Percentiles rank a stretch among this genome's conserved stretches.
These are phyloP conservation scores for Alloplasta piceator DNA, from an alignment of 2,888 invertebrate genomes.

Conservation along the genomic window DNA sequence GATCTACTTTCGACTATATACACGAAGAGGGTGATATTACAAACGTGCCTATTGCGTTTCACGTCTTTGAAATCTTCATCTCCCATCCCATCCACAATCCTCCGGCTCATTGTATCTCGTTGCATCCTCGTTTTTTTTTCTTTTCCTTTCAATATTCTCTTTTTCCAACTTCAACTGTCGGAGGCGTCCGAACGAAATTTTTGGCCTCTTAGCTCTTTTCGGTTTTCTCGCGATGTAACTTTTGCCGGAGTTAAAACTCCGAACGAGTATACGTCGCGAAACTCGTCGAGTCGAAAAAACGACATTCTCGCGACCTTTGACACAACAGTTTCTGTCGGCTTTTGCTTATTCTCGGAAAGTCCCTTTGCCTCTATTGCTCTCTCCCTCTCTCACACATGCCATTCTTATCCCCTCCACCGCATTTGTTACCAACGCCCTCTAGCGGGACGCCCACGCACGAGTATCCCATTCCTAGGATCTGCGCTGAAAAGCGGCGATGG, in stretches of 20 bases:
- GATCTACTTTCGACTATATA: constrained; percentile 54
- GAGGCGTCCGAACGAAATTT: background rate
- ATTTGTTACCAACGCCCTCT: constrained; percentile 30
- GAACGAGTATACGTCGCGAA: constrained; percentile 9
- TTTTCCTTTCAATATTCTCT: background rate
- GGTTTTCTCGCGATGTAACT: background rate
- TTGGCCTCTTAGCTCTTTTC: background rate
- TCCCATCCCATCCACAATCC: background rate
- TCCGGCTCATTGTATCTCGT: background rate
- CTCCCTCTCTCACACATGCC: constrained; percentile 4
- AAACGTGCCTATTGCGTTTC: constrained; percentile 33
- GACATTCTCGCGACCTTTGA: constrained; percentile 50
- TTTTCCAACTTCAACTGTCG: background rate
- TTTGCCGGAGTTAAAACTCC: no score
- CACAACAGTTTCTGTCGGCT: constrained; percentile 38
- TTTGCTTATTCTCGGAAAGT: constrained; percentile 3
- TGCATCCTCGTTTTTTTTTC: constrained; percentile 5
- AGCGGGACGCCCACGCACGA: constrained; percentile 44
- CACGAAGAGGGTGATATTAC: constrained; percentile 28
- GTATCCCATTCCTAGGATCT: background rate
- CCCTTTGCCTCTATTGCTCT: background rate
- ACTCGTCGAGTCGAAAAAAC: constrained; percentile 47
- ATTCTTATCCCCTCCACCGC: background rate
- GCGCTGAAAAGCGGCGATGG: background rate
- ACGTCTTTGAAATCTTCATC: constrained; percentile 20